phyloP scores from a whole-genome alignment of 2,113 vertebrate genomes.

The Ochotona princeps region DNA sequence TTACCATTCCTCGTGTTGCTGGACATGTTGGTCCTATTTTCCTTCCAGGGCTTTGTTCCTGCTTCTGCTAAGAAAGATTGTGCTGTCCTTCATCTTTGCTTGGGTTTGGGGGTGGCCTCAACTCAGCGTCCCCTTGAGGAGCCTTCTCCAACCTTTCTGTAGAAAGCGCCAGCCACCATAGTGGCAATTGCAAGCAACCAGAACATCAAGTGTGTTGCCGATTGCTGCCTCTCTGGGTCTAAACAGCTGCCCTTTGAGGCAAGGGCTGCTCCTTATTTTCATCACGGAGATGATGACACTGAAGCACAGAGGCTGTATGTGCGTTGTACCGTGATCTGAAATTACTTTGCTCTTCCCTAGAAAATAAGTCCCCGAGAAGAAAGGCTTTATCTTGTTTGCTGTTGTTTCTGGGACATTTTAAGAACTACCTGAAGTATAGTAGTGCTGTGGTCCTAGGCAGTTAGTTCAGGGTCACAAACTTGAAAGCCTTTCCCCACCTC shows the following conservation, averaged over 20 bases:
- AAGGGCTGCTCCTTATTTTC: neutral
- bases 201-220: neutral
- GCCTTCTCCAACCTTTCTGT: neutral
- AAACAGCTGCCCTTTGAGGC: neutral
- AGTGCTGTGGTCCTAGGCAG: too few relatives aligned
- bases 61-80: neutral
- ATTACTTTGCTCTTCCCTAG: neutral
- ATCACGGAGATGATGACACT: neutral
- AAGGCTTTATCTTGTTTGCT: neutral
- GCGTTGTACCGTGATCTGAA: neutral
- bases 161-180: neutral
- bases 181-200: too few relatives aligned
- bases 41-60: neutral
- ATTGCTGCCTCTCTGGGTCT: neutral
- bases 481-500: too few relatives aligned
- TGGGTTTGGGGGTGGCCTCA: neutral
- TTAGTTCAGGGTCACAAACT: too few relatives aligned
- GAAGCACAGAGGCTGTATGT: neutral
- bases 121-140: neutral
- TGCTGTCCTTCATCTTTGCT: neutral
- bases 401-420: neutral
- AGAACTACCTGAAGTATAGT: neutral
- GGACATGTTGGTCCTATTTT: neutral
- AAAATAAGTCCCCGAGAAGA: conserved; percentile 14
- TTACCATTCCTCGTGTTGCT: neutral